Conservation (phyloP, 2,113 vertebrate genomes). For the Saimiri boliviensis region DNA sequence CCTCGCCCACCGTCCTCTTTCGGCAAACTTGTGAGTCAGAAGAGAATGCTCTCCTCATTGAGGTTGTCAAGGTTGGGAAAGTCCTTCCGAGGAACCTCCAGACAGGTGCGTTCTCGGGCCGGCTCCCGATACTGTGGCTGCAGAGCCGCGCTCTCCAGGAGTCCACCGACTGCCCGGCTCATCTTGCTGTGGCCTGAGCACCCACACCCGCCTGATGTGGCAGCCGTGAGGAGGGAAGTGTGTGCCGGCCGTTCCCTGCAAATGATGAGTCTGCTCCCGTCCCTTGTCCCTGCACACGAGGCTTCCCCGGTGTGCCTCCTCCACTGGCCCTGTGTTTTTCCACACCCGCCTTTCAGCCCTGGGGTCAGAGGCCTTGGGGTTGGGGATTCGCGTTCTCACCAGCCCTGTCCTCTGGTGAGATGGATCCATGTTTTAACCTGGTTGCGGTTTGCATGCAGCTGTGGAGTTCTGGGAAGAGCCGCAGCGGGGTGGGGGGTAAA, state of each 20-base stretch:
- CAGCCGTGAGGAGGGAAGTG: neutral
- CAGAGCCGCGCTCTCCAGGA: neutral
- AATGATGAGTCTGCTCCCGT: neutral
- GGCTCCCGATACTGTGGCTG: neutral
- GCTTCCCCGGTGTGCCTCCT: neutral
- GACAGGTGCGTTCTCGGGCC: neutral
- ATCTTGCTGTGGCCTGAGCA: too few species aligned
- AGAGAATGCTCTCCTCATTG: neutral
- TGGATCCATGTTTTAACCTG: neutral
- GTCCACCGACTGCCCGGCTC: neutral
- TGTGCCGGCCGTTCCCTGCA: neutral
- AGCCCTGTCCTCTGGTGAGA: neutral
- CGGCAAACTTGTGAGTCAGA: too few species aligned
- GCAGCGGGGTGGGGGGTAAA: too few species aligned
- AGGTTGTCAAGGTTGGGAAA: neutral
- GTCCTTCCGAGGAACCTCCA: neutral
- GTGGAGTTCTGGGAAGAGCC: neutral
- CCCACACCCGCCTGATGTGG: neutral
- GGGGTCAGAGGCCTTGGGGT: neutral
- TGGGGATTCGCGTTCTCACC: neutral
- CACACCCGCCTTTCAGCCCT: neutral
- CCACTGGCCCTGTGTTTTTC: neutral
- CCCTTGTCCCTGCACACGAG: neutral
- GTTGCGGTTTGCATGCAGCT: neutral
- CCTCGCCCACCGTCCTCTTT: too few species aligned